These are phyloP conservation scores for Venustoraphidia nigricollis DNA, from an alignment of 2,888 invertebrate genomes.

Conservation along the genomic window DNA sequence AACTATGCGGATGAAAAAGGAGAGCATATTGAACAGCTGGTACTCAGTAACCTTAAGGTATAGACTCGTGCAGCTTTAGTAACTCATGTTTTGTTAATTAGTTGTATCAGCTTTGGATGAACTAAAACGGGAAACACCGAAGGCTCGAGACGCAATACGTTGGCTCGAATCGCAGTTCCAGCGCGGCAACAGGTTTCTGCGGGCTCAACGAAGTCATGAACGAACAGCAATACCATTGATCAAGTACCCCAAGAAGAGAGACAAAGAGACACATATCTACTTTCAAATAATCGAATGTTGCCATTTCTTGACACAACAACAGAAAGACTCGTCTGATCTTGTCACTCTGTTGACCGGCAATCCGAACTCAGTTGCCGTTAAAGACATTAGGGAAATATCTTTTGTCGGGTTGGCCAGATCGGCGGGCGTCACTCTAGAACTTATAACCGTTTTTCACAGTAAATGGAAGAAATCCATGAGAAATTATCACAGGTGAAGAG, in stretches of 20 bases:
- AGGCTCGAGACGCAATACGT: slow-evolving; percentile 81
- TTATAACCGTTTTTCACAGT: slow-evolving; percentile 65
- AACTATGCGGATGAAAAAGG: no score
- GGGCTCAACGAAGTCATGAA: slow-evolving; percentile 77
- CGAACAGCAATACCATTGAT: slow-evolving; percentile 52
- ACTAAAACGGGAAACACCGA: slow-evolving; percentile 67
- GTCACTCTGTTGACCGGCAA: slow-evolving; percentile 66
- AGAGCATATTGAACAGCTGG: no score
- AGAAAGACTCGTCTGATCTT: slow-evolving; percentile 39
- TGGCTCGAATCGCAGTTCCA: slow-evolving; percentile 83
- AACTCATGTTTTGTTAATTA: slow-evolving; percentile 27
- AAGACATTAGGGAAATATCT: slow-evolving; percentile 45
- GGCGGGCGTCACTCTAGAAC: slow-evolving; percentile 68
- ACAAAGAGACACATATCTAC: slow-evolving; percentile 55
- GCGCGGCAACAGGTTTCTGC: slow-evolving; percentile 72
- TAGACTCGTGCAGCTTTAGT: neutral
- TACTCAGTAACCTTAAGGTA: no score
- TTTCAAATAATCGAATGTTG: slow-evolving; percentile 76
- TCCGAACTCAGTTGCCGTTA: slow-evolving; percentile 22
- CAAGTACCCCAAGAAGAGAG: slow-evolving; percentile 63
- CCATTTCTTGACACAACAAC: slow-evolving; percentile 51
- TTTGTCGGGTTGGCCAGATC: slow-evolving; percentile 62
- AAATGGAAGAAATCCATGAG: slow-evolving; percentile 68
- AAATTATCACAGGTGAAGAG: slow-evolving; percentile 40
- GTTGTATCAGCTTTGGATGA: slow-evolving; percentile 81